Percentiles rank a stretch among this genome's conserved stretches.
These are phyloP conservation scores for Eupithecia subfuscata DNA, from an alignment of 2,888 invertebrate genomes.

Conservation along the genomic window DNA sequence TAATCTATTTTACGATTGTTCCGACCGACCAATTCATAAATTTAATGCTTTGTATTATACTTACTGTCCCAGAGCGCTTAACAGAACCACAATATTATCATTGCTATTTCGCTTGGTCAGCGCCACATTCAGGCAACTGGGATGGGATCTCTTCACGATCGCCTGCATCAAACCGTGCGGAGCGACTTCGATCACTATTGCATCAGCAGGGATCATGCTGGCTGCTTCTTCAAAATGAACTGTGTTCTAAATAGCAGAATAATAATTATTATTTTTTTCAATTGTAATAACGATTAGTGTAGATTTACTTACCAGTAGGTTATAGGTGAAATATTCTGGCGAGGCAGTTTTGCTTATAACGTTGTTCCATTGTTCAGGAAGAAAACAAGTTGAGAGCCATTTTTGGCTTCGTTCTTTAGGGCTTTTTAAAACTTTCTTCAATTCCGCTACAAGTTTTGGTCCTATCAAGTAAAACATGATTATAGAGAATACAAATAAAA, in stretches of 20 bases:
- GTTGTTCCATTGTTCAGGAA: constrained; percentile 86
- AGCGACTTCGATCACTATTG: constrained; percentile 92
- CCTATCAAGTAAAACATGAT: constrained; percentile 60
- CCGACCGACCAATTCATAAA: no score
- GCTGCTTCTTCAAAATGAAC: constrained; percentile 91
- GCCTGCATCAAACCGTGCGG: constrained; percentile 94
- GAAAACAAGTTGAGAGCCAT: constrained; percentile 93
- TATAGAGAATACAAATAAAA: no score
- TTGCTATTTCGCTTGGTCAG: constrained; percentile 87
- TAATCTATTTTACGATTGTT: no score
- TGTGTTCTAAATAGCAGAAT: constrained; percentile 60
- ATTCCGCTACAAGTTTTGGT: constrained; percentile 82
- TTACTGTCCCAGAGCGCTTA: constrained; percentile 80
- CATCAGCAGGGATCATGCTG: constrained; percentile 88
- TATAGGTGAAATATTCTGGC: constrained; percentile 93
- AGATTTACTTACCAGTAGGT: constrained; percentile 83
- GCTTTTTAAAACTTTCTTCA: constrained; percentile 84
- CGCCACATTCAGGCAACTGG: constrained; percentile 86
- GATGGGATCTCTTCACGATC: constrained; percentile 89
- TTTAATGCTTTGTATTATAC: constrained; percentile 12
- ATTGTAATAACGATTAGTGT: no score
- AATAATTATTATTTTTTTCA: no score
- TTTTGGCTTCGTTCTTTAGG: constrained; percentile 86
- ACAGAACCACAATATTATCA: constrained; percentile 81
- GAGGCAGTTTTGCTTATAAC: constrained; percentile 85